Percentiles rank a stretch among this genome's conserved stretches.
These are phyloP conservation scores for Epinotia bilunana DNA, from an alignment of 2,888 invertebrate species.

Conservation along the genomic window DNA sequence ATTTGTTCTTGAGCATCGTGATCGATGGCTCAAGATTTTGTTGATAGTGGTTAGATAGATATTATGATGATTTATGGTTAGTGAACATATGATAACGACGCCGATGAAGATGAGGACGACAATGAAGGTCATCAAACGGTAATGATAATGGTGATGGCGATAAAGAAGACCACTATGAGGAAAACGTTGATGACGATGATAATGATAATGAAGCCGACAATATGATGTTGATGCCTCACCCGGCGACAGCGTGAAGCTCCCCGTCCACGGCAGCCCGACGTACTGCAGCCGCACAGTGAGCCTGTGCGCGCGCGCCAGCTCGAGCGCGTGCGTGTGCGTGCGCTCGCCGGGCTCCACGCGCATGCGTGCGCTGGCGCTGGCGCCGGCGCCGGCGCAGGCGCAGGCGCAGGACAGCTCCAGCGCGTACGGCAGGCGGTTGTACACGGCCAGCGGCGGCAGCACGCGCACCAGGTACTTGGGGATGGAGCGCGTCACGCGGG, in stretches of 20 bases:
- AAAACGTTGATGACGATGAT: not conserved
- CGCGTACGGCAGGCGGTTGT: conserved; percentile 91
- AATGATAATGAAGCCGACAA: no score
- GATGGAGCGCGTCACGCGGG: conserved; percentile 79
- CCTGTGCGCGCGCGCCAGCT: conserved; percentile 84
- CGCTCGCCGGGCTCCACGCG: conserved; percentile 90
- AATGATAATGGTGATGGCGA: not conserved
- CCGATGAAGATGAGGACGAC: no score
- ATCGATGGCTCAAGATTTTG: no score
- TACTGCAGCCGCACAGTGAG: conserved; percentile 83
- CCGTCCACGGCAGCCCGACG: conserved; percentile 88
- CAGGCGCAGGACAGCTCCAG: conserved; percentile 70
- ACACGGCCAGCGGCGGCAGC: conserved; percentile 89
- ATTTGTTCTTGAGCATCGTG: no score
- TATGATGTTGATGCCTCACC: conserved; percentile 61
- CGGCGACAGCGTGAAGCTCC: conserved; percentile 87
- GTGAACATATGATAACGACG: no score
- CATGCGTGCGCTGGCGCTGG: conserved; percentile 56
- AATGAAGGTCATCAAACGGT: no score
- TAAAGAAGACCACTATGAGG: not conserved
- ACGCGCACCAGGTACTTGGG: conserved; percentile 90
- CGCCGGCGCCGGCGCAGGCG: no score
- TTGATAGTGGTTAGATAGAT: no score
- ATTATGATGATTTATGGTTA: no score
- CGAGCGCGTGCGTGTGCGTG: conserved; percentile 87